Conservation (phyloP, 1,140 invertebrate genomes). For the Drosophila lini region DNA sequence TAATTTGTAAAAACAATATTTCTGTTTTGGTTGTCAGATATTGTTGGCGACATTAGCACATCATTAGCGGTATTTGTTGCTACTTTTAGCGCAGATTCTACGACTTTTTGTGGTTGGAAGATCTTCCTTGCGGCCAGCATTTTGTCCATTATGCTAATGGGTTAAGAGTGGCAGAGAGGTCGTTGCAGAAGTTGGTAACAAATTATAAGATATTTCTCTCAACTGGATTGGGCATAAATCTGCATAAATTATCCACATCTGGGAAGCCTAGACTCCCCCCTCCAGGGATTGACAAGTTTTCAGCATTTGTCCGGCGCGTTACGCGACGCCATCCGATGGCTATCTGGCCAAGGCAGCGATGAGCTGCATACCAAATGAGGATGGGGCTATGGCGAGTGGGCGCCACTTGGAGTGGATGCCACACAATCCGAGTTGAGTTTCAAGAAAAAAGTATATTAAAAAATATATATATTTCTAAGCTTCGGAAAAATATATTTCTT, state of each 20-base stretch:
- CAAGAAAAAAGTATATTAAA: not conserved
- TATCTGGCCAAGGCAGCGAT: slow-evolving; percentile 45
- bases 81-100: slow-evolving; percentile 26
- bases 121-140: slow-evolving; percentile 29
- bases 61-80: slow-evolving; percentile 63
- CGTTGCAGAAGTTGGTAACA: slow-evolving; percentile 59
- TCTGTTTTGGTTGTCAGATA: slow-evolving; percentile 59
- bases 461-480: not conserved
- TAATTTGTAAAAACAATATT: slow-evolving; percentile 60
- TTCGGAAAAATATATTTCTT: no score
- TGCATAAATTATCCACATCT: slow-evolving; percentile 63
- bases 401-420: slow-evolving; percentile 55
- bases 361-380: slow-evolving; percentile 72
- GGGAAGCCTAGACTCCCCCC: slow-evolving; percentile 36
- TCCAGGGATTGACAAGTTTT: slow-evolving; percentile 70
- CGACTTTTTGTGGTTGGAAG: slow-evolving; percentile 33
- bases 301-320: slow-evolving; percentile 65
- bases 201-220: slow-evolving; percentile 66
- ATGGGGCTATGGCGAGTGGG: slow-evolving; percentile 52
- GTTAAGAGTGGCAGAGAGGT: slow-evolving; percentile 27
- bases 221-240: slow-evolving; percentile 62
- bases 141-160: slow-evolving; percentile 72
- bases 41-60: slow-evolving; percentile 68
- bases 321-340: slow-evolving; percentile 70
- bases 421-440: not conserved